Evolutionary conservation across 2,797 vertebrate genomes (phyloP).

Genomic region (Parambassis ranga): DNA sequence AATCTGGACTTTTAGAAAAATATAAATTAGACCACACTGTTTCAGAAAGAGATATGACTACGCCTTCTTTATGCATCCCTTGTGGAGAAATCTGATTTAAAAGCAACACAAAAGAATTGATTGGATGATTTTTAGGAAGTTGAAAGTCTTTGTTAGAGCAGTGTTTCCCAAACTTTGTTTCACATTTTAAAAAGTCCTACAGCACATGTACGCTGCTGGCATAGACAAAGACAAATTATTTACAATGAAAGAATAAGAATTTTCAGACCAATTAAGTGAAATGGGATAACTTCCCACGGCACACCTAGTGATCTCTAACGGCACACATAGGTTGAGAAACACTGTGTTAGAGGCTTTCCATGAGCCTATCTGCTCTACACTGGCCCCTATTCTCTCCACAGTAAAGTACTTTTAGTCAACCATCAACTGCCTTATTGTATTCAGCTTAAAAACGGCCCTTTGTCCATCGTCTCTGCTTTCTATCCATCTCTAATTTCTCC

Average conservation of each 20-base stretch:
- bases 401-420: conserved; percentile 14
- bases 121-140: background rate
- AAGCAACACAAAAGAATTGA: background rate
- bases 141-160: conserved; percentile 9
- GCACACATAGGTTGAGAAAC: too few relatives aligned
- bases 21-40: background rate
- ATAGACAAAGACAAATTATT: too few relatives aligned
- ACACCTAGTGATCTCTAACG: too few relatives aligned
- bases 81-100: background rate
- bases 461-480: background rate
- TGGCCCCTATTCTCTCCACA: background rate
- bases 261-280: too few relatives aligned
- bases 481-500: background rate
- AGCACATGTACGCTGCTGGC: too few relatives aligned
- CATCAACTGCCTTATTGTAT: conserved; percentile 16
- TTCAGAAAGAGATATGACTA: background rate
- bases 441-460: conserved; percentile 22
- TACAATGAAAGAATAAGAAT: too few relatives aligned
- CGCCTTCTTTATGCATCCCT: background rate
- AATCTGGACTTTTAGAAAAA: conserved; percentile 6
- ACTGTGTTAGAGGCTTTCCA: conserved; percentile 11
- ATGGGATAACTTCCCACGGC: too few relatives aligned
- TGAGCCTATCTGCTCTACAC: background rate
- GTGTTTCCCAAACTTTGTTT: too few relatives aligned
- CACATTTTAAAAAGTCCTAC: too few relatives aligned